Conservation (phyloP, 2,888 invertebrate species). For the Amphipyra berbera region DNA sequence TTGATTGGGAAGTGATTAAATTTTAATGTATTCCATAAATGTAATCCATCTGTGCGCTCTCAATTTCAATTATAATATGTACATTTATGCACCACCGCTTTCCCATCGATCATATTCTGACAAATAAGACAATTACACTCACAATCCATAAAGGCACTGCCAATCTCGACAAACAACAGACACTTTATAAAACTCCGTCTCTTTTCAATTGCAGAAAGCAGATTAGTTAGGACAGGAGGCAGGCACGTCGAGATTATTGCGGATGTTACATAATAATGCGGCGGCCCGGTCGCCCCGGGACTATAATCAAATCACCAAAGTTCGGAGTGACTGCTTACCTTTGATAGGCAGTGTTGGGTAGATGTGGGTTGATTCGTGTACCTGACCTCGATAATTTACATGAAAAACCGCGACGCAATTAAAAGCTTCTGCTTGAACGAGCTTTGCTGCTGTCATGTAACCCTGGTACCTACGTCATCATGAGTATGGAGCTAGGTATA, state of each 20-base stretch:
- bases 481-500: no score
- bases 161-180: constrained; percentile 10
- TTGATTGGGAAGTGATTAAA: constrained; percentile 5
- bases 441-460: constrained; percentile 20
- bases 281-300: constrained; percentile 54
- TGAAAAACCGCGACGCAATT: constrained; percentile 57
- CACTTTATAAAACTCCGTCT: constrained; percentile 25
- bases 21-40: not conserved
- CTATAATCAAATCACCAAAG: constrained; percentile 55
- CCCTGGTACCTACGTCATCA: constrained; percentile 11
- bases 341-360: constrained; percentile 21
- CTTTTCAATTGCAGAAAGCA: constrained; percentile 32
- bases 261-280: constrained; percentile 81
- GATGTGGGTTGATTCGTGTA: constrained; percentile 61
- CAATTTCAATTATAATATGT: no score
- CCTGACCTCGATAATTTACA: constrained; percentile 76
- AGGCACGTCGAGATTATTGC: constrained; percentile 62
- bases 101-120: constrained; percentile 19
- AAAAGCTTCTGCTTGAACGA: constrained; percentile 34
- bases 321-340: constrained; percentile 25
- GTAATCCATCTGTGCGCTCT: no score
- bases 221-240: constrained; percentile 30
- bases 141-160: not conserved
- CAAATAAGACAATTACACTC: constrained; percentile 5
- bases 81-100: constrained; percentile 6